Conservation (phyloP, 2,113 vertebrate genomes). For the Thryonomys swinderianus region DNA sequence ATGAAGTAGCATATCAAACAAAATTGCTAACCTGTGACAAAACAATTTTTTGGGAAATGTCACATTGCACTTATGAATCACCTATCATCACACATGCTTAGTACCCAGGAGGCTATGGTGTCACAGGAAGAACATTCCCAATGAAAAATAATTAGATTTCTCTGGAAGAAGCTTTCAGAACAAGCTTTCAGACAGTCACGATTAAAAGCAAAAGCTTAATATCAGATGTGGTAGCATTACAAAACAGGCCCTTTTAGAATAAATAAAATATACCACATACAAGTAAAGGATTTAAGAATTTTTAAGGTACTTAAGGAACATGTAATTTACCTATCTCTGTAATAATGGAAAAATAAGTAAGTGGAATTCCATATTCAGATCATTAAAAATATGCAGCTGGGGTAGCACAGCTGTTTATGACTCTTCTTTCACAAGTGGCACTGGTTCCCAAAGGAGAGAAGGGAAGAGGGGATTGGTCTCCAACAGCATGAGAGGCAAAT, state of each 20-base stretch:
- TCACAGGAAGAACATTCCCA: slow-evolving; percentile 49
- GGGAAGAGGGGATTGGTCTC: neutral
- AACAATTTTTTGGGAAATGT: slow-evolving; percentile 74
- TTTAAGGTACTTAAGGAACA: neutral
- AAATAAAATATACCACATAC: neutral
- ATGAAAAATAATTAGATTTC: slow-evolving; percentile 75
- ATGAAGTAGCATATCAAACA: slow-evolving; percentile 72
- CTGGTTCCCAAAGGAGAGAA: slow-evolving; percentile 17
- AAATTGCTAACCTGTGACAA: slow-evolving; percentile 72
- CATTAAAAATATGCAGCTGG: neutral
- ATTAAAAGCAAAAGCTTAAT: slow-evolving; percentile 61
- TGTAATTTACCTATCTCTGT: neutral
- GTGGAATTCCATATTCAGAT: neutral
- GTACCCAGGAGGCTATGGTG: slow-evolving; percentile 66
- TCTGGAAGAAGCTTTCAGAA: slow-evolving; percentile 57
- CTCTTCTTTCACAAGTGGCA: neutral
- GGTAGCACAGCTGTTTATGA: neutral
- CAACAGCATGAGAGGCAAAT: slow-evolving; percentile 22
- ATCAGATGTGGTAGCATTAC: neutral
- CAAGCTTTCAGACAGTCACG: slow-evolving; percentile 66
- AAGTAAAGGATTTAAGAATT: neutral
- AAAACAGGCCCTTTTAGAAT: neutral
- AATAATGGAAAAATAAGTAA: neutral
- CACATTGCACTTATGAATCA: slow-evolving; percentile 69
- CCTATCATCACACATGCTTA: slow-evolving; percentile 51